A percentile compares a stretch with the other conserved stretches of the same genome.
phyloP scores from a whole-genome alignment of 2,113 vertebrate genomes.

The Oryzias woworae region DNA sequence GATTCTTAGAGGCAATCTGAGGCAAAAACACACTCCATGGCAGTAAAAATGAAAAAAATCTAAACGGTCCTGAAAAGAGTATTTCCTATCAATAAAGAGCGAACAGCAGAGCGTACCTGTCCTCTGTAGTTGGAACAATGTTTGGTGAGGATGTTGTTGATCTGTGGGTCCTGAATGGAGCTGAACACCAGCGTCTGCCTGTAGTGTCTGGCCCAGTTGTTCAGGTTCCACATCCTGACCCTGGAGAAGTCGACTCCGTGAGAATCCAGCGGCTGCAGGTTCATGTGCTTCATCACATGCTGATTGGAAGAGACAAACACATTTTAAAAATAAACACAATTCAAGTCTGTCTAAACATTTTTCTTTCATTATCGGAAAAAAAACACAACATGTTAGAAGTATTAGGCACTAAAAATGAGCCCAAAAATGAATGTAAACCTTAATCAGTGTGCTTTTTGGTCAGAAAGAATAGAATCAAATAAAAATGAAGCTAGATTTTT shows the following conservation, averaged over 20 bases:
- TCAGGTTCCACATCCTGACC: constrained; percentile 92
- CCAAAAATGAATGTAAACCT: too few relatives aligned
- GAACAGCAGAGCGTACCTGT: constrained; percentile 76
- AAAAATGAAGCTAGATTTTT: too few relatives aligned
- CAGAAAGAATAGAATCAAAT: too few relatives aligned
- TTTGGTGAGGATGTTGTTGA: constrained; percentile 90
- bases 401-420: too few relatives aligned
- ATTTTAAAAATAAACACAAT: neutral
- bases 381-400: too few relatives aligned
- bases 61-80: neutral
- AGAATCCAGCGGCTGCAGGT: constrained; percentile 89
- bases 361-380: neutral
- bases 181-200: constrained; percentile 93
- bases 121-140: constrained; percentile 87
- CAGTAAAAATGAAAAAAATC: neutral
- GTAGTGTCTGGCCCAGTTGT: constrained; percentile 88
- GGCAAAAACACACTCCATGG: neutral
- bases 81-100: neutral
- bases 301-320: constrained; percentile 44
- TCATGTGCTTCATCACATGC: constrained; percentile 91
- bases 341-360: neutral
- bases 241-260: constrained; percentile 95
- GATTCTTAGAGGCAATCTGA: constrained; percentile 84
- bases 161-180: constrained; percentile 88
- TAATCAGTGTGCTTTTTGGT: too few relatives aligned